Evolutionary conservation across 1,140 invertebrate genomes (phyloP), one percentile per base, ranked within the genome.

Genomic region (Coelopa frigida): DNA sequence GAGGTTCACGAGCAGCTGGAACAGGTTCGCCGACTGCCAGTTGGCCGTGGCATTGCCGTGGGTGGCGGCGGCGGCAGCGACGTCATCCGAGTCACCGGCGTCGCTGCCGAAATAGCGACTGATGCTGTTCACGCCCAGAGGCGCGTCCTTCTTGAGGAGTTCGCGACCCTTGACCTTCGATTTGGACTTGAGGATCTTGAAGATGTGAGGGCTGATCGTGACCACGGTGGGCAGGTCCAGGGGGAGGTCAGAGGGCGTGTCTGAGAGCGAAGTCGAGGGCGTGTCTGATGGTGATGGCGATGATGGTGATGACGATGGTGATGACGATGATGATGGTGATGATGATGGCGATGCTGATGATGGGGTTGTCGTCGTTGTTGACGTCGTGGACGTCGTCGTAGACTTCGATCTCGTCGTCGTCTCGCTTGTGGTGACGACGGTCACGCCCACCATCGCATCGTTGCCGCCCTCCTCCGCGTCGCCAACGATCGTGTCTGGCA

Each of bases 1-100:
- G 3, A 68, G 51, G 53, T 69, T 67, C n/a, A 58, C 58, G n/a
- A 68, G 45, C 5, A 68, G 54, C 39, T 65, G 64, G 22, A 68
- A 68, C 10, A 60, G 56, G 42, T 68, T 65, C 3, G 56, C 58
- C 31, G 57, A 40, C n/a, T 66, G 66, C 0, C 61, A 43, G 12
- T 54, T 57, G 1, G 54, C 50, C 37, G 59, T 53, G 21, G 47
- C 50, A 39, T 46, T 51, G n/a, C 51, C 57, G 6, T 36, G 8
- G 24, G 23, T n/a, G n/a, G n/a, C 54, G 6, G 33, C 12, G 6
- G 8, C 39, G n/a, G n/a, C n/a, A n/a, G n/a, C n/a, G n/a, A n/a
- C n/a, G 24, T 20, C 27, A 12, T 42, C 40, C 0, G 23, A 51
- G 1, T 38, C 42, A 12, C 15, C 29, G 12, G 39, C 52, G 23